Conservation (phyloP, 1,140 invertebrate species). For the Cherax destructor region DNA sequence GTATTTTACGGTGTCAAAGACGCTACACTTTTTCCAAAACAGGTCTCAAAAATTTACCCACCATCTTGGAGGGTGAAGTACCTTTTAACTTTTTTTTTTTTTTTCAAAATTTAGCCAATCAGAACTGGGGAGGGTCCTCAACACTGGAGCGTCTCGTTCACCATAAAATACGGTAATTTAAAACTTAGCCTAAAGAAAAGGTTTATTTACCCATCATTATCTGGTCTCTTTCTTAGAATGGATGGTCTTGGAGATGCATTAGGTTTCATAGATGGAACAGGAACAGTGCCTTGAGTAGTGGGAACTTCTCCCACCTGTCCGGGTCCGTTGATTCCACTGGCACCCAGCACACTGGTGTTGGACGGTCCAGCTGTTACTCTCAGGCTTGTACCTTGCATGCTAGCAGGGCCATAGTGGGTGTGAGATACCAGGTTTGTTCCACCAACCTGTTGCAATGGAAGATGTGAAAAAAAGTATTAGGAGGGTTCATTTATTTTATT, state of each 20-base stretch:
- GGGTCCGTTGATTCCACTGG: constrained; percentile 16
- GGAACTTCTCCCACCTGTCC: constrained; percentile 17
- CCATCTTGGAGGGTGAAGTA: too few relatives aligned
- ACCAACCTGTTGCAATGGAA: constrained; percentile 24
- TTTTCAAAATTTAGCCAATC: too few relatives aligned
- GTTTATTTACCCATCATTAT: constrained; percentile 78
- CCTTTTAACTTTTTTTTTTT: too few relatives aligned
- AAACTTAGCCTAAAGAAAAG: neutral
- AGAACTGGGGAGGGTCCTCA: too few relatives aligned
- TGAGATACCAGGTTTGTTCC: constrained; percentile 42
- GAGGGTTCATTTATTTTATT: too few relatives aligned
- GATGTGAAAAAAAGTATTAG: too few relatives aligned
- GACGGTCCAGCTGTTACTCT: constrained; percentile 44
- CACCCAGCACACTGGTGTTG: constrained; percentile 26
- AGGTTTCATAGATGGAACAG: constrained; percentile 75
- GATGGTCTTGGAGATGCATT: constrained; percentile 83
- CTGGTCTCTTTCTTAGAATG: constrained; percentile 81
- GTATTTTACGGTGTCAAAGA: too few relatives aligned
- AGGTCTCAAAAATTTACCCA: too few relatives aligned
- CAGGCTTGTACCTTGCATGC: constrained; percentile 34
- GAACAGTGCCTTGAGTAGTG: constrained; percentile 21
- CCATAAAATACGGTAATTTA: too few relatives aligned
- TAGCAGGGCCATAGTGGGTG: constrained; percentile 58
- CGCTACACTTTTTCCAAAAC: too few relatives aligned
- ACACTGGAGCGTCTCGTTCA: too few relatives aligned